Conservation (phyloP, 2,113 vertebrate species). For the Tauraco erythrolophus region DNA sequence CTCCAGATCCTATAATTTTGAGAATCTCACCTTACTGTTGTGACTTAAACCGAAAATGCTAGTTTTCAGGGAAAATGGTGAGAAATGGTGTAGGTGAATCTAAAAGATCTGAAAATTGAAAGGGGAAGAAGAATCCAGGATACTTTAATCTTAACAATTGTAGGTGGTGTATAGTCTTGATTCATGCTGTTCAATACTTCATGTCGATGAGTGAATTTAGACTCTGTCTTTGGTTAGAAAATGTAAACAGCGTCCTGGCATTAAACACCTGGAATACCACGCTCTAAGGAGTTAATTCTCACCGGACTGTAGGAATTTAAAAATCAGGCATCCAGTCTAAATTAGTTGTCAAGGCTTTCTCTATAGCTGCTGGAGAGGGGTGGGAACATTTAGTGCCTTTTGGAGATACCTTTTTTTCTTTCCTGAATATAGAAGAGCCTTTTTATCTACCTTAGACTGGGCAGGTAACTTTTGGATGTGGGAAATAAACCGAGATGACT, state of each 20-base stretch:
- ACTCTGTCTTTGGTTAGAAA: background rate
- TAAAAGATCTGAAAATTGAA: background rate
- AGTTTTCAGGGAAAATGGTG: background rate
- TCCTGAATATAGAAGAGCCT: background rate
- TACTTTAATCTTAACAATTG: background rate
- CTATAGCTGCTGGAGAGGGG: background rate
- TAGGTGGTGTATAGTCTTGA: background rate
- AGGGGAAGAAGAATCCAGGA: background rate
- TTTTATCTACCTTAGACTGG: background rate
- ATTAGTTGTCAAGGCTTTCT: background rate
- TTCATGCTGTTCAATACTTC: background rate
- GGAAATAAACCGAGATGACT: accelerated
- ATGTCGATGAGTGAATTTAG: background rate
- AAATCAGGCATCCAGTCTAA: background rate
- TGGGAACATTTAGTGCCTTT: background rate
- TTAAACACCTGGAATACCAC: background rate
- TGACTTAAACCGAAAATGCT: background rate
- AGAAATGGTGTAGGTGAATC: background rate
- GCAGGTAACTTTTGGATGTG: background rate
- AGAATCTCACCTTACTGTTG: background rate
- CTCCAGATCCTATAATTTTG: background rate
- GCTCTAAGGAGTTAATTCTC: background rate
- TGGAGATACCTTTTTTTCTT: background rate
- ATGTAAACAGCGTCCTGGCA: accelerated
- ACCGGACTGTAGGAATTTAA: background rate